phyloP scores from a whole-genome alignment of 2,797 vertebrate genomes.

The Anabas testudineus region DNA sequence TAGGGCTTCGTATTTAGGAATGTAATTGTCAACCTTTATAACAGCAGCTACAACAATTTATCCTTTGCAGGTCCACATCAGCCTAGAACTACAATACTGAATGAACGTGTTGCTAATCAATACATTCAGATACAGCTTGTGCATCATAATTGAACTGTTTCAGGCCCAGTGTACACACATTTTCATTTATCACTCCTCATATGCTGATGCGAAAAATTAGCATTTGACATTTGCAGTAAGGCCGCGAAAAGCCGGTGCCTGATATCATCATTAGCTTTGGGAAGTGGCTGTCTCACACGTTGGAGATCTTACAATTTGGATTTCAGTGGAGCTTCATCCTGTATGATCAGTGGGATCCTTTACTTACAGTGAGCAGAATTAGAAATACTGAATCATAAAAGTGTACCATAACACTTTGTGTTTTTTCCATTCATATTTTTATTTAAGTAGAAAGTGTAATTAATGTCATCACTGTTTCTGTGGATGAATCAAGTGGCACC shows the following conservation, averaged over 20 bases:
- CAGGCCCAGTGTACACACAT: background rate
- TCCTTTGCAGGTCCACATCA: background rate
- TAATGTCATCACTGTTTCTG: no score
- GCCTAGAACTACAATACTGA: background rate
- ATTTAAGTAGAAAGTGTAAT: no score
- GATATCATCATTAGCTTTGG: slow-evolving; percentile 50
- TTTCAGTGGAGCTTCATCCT: slow-evolving; percentile 1
- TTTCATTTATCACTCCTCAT: slow-evolving; percentile 40
- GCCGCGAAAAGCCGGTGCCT: slow-evolving; percentile 28
- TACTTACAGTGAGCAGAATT: no score
- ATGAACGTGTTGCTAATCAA: background rate
- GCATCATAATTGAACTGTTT: slow-evolving; percentile 5
- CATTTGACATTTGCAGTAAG: slow-evolving; percentile 66
- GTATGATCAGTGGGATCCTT: slow-evolving; percentile 15
- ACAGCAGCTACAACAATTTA: background rate
- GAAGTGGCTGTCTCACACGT: slow-evolving; percentile 34
- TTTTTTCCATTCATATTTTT: background rate
- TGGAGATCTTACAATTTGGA: slow-evolving; percentile 30
- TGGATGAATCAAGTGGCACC: no score
- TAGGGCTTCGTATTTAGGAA: no score
- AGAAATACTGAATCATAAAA: background rate
- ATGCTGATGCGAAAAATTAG: slow-evolving; percentile 45
- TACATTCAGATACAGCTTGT: slow-evolving; percentile 27
- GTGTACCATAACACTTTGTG: background rate
- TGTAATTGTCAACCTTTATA: background rate